Evolutionary conservation across 2,888 invertebrate genomes (phyloP), one percentile per base, ranked within the genome.

Genomic region (Parelbella ahira): DNA sequence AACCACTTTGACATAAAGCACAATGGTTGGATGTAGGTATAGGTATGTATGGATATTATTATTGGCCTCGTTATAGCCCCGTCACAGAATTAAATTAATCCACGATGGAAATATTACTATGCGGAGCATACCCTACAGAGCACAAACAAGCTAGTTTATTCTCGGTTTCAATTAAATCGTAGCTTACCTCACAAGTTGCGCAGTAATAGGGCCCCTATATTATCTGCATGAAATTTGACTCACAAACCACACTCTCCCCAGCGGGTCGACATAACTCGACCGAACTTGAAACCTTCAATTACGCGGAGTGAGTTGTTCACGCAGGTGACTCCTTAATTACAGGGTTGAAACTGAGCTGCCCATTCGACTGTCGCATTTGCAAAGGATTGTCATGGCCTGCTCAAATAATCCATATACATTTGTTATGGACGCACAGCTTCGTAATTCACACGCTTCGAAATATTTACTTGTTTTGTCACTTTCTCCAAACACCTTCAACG

Each of bases 291-390:
- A 78, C 81, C 79, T 78, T 80, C 80, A 84, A 86, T 86, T 86
- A 83, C 73, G 72, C 67, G 61, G 67, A 81, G 81, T 74, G 80
- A 81, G 77, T 74, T 80, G 83, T 84, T 79, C 82, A 80, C 79
- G 77, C 86, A 86, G 86, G 84, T 86, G 83, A 79, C 84, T 83
- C 82, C 79, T 84, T 83, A 82, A 86, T 86, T 82, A 83, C 71
- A 68, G 71, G 70, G 70, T 68, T 68, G 72, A 70, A 77, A 83
- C 80, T 78, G 81, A 84, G 76, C 83, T 78, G 78, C 77, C 83
- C 80, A 77, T 79, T 81, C 73, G 68, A 65, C 73, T 82, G 82
- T 77, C 80, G 75, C 73, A 72, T 79, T 78, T 73, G 68, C 73
- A 68, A 80, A 79, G 74, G 74, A 81, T 80, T 82, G 81, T 74